Evolutionary conservation across 2,888 invertebrate species (phyloP).

Genomic region (Drosophila atroscutellata): DNA sequence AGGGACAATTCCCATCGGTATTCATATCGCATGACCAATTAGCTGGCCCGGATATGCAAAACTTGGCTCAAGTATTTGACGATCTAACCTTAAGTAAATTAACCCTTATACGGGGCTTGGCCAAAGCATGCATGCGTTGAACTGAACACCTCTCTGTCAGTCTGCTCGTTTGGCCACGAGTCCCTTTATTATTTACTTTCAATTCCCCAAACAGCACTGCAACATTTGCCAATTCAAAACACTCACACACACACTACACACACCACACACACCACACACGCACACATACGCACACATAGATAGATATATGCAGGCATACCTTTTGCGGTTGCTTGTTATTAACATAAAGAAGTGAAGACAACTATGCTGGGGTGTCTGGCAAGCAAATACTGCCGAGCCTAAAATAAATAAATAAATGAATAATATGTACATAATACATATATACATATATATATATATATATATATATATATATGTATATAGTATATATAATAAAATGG

Average conservation of each 20-base stretch:
- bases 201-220: conserved; percentile 67
- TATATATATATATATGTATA: not conserved
- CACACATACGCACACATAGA: conserved; percentile 4
- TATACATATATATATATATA: too few species aligned
- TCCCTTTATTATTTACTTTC: conserved; percentile 71
- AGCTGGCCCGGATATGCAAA: conserved; percentile 53
- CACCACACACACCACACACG: not conserved
- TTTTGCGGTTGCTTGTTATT: conserved; percentile 68
- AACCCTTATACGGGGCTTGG: conserved; percentile 54
- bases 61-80: conserved; percentile 40
- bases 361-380: conserved; percentile 35
- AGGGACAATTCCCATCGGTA: conserved; percentile 14
- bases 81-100: conserved; percentile 43
- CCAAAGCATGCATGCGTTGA: conserved; percentile 10
- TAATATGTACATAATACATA: not conserved
- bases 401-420: conserved; percentile 56
- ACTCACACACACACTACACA: conserved; percentile 7
- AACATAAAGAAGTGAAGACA: conserved; percentile 63
- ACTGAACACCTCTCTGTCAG: conserved; percentile 3
- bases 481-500: conserved; percentile 48
- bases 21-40: conserved; percentile 73
- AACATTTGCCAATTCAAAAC: conserved; percentile 58
- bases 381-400: conserved; percentile 47
- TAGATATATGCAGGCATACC: conserved; percentile 38
- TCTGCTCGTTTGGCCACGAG: conserved; percentile 1